Conservation (phyloP, 2,888 invertebrate genomes). For the Prenolepis imparis region DNA sequence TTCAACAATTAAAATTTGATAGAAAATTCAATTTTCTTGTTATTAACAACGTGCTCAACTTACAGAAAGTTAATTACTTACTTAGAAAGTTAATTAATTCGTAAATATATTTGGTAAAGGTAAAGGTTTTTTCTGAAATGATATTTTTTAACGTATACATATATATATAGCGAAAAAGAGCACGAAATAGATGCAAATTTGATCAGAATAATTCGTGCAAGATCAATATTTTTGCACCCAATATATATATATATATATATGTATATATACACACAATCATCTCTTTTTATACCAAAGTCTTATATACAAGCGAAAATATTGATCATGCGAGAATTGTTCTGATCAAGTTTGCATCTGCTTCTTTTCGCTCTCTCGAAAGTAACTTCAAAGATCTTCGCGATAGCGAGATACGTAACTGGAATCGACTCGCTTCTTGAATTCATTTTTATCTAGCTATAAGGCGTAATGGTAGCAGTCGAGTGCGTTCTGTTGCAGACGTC, state of each 20-base stretch:
- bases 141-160: neutral
- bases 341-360: constrained; percentile 22
- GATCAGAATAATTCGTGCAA: too few species aligned
- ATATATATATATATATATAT: too few species aligned
- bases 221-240: too few species aligned
- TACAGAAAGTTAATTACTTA: neutral
- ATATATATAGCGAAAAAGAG: too few species aligned
- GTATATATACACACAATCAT: neutral
- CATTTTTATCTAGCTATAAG: constrained; percentile 38
- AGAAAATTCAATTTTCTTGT: neutral
- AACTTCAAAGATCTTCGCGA: constrained; percentile 21
- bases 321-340: neutral
- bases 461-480: constrained; percentile 37
- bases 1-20: neutral
- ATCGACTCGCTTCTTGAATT: constrained; percentile 47
- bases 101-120: neutral
- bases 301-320: neutral
- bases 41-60: neutral
- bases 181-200: too few species aligned
- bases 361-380: constrained; percentile 33
- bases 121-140: neutral
- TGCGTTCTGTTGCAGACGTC: constrained; percentile 51
- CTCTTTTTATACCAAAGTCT: neutral
- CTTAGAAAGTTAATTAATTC: neutral
- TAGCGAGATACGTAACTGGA: constrained; percentile 16